phyloP scores from a whole-genome alignment of 2,888 invertebrate genomes.

The Eurytoma californica region DNA sequence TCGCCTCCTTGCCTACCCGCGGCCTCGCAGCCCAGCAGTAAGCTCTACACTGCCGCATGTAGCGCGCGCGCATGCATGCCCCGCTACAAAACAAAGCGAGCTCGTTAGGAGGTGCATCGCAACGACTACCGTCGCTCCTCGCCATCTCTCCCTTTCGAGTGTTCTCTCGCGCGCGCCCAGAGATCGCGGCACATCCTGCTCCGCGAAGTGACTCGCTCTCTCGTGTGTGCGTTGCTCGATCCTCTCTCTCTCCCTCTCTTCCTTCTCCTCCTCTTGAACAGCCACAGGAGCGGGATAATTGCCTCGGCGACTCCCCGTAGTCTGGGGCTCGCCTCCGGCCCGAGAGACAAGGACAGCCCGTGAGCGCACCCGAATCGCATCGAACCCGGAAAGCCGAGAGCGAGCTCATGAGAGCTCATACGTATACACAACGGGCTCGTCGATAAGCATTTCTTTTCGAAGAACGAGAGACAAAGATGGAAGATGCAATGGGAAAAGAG shows the following conservation, averaged over 20 bases:
- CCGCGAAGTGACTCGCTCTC: conserved; percentile 22
- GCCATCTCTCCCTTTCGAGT: conserved; percentile 24
- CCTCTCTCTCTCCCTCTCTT: no score
- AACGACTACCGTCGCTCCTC: conserved; percentile 64
- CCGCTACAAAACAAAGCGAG: conserved; percentile 73
- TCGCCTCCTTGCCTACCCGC: not conserved
- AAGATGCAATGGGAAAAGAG: not conserved
- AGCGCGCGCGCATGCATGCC: conserved; percentile 42
- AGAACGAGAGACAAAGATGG: conserved; percentile 42
- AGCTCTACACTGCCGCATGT: conserved; percentile 17
- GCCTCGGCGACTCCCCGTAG: conserved; percentile 58
- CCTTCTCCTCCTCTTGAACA: conserved; percentile 5
- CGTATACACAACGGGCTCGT: not conserved
- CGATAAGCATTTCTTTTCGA: conserved; percentile 54
- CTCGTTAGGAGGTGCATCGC: conserved; percentile 74
- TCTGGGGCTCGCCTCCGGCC: conserved; percentile 47
- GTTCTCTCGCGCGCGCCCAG: not conserved
- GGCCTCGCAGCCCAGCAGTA: not conserved
- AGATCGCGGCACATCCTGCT: conserved; percentile 34
- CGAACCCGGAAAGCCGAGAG: conserved; percentile 57
- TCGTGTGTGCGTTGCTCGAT: not conserved
- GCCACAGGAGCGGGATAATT: conserved; percentile 62
- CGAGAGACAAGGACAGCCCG: conserved; percentile 21
- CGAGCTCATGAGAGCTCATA: conserved; percentile 13
- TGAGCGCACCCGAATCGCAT: conserved; percentile 46